phyloP scores from a whole-genome alignment of 2,113 vertebrate species.

The Oophaga pumilio region DNA sequence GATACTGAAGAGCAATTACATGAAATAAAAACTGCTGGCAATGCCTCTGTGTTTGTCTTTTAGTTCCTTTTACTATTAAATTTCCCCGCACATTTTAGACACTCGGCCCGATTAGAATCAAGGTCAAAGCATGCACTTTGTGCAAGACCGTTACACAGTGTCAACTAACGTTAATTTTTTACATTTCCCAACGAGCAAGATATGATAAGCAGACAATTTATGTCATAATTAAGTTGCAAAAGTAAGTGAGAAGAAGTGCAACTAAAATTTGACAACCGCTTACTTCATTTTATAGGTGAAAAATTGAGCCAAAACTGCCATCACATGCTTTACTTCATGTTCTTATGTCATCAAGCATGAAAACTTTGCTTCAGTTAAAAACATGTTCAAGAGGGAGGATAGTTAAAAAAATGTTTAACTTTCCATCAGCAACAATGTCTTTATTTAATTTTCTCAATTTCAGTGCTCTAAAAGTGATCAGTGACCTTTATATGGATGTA shows the following conservation, averaged over 20 bases:
- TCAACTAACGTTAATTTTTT: constrained; percentile 43
- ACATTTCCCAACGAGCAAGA: background rate
- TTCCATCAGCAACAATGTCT: no score
- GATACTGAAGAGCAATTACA: constrained; percentile 49
- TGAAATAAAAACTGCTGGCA: constrained; percentile 54
- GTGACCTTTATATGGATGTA: no score
- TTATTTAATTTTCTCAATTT: no score
- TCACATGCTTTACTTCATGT: background rate
- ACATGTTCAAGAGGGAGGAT: background rate
- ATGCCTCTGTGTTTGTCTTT: constrained; percentile 45
- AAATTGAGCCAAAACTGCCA: background rate
- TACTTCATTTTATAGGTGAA: background rate
- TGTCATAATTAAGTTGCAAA: background rate
- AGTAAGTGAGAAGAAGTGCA: background rate
- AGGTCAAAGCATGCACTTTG: constrained; percentile 21
- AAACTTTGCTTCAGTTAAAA: background rate
- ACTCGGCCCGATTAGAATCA: constrained; percentile 34
- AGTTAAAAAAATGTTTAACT: no score
- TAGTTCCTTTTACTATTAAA: constrained; percentile 54
- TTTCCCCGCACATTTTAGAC: constrained; percentile 35
- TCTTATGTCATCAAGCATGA: background rate
- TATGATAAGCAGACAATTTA: background rate
- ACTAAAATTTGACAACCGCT: background rate
- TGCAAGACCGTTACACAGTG: constrained; percentile 23
- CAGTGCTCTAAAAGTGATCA: no score